These are phyloP conservation scores for Zaprionus capensis DNA, from an alignment of 1,140 invertebrate genomes.

Conservation along the genomic window DNA sequence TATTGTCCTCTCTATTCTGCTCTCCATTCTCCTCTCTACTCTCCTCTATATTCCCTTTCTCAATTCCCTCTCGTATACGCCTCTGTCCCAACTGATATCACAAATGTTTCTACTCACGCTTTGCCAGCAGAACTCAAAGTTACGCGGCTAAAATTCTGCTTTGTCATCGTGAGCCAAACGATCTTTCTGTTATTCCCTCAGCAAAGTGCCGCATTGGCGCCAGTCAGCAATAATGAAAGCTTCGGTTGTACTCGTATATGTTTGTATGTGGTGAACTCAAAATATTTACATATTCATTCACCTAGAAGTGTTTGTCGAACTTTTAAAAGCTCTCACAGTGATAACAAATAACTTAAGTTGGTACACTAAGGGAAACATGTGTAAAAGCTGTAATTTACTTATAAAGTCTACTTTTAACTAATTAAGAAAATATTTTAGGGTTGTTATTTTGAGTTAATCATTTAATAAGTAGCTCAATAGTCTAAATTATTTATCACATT, in stretches of 20 bases:
- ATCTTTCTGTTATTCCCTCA: not conserved
- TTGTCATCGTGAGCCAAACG: conserved; percentile 5
- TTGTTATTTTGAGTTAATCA: too few relatives aligned
- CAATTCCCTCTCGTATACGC: not conserved
- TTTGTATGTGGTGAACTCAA: not conserved
- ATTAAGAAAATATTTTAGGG: too few relatives aligned
- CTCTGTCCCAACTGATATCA: not conserved
- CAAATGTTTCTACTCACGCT: not conserved
- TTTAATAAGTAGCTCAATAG: too few relatives aligned
- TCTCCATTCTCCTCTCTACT: too few relatives aligned
- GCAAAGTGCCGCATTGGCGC: not conserved
- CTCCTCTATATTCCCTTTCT: not conserved
- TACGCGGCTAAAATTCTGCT: not conserved
- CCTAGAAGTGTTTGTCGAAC: not conserved
- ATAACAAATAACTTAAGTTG: not conserved
- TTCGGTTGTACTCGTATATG: too few relatives aligned
- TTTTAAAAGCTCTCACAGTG: not conserved
- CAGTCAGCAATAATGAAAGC: conserved; percentile 23
- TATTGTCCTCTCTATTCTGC: not conserved
- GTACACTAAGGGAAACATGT: not conserved
- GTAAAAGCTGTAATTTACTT: not conserved
- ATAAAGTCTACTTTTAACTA: not conserved
- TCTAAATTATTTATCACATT: too few relatives aligned
- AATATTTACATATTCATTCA: not conserved
- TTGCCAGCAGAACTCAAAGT: not conserved